Conservation (phyloP, 53 echinoderm and acorn worm genomes). For the Arbacia lixula region DNA sequence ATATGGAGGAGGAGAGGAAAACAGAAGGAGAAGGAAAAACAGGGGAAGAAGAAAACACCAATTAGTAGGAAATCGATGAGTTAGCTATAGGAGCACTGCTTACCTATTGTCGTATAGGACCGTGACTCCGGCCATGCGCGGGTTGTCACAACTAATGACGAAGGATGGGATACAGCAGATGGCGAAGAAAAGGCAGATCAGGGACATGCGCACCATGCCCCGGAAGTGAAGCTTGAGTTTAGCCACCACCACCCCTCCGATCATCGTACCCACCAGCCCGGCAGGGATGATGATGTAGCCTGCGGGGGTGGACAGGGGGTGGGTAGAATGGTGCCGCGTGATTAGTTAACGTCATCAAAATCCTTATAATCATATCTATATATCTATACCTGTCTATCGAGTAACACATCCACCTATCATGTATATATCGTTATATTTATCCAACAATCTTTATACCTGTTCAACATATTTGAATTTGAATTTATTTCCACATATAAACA, state of each 20-base stretch:
- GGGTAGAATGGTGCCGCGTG: too few species aligned
- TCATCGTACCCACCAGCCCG: conserved; percentile 74
- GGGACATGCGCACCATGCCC: conserved; percentile 73
- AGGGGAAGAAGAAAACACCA: too few species aligned
- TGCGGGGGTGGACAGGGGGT: conserved; percentile 53
- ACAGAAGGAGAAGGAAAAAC: too few species aligned
- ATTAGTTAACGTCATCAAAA: too few species aligned
- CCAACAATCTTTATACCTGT: too few species aligned
- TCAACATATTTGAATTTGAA: too few species aligned
- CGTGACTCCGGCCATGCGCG: conserved; percentile 26
- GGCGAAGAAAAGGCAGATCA: conserved; percentile 59
- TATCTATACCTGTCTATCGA: too few species aligned
- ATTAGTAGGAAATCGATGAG: neutral
- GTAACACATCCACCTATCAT: too few species aligned
- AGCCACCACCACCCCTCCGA: conserved; percentile 86
- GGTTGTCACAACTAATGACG: conserved; percentile 16
- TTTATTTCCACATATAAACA: too few species aligned
- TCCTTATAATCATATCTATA: too few species aligned
- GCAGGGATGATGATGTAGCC: conserved; percentile 84
- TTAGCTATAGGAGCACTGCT: neutral
- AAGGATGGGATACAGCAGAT: conserved; percentile 15
- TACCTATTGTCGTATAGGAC: conserved; percentile 39
- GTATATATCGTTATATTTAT: too few species aligned
- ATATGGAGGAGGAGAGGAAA: neutral
- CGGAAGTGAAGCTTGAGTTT: conserved; percentile 71